Percentiles rank a stretch among this genome's conserved stretches.
These are phyloP conservation scores for Benthosema pterotum DNA, from an alignment of 2,797 vertebrate genomes.

Conservation along the genomic window DNA sequence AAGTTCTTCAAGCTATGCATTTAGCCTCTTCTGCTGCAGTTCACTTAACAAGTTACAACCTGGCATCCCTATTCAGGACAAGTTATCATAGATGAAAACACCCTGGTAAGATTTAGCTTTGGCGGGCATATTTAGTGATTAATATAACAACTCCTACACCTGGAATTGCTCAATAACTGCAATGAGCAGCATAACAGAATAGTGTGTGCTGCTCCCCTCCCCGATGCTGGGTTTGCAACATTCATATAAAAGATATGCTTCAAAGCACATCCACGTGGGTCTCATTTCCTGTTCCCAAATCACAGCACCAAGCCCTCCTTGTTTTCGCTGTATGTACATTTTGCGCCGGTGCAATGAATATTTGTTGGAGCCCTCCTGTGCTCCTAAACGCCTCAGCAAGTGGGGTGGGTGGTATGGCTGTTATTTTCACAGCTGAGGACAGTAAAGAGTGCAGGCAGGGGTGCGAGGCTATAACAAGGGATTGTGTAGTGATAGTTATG, in stretches of 20 bases:
- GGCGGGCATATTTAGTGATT: slow-evolving; percentile 2
- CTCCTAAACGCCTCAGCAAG: slow-evolving; percentile 14
- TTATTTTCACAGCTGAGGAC: slow-evolving; percentile 70
- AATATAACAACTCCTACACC: not conserved
- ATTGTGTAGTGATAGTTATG: slow-evolving; percentile 54
- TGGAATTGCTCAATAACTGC: not conserved
- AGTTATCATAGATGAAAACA: too few relatives aligned
- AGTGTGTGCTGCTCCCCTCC: not conserved
- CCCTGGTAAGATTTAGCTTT: too few relatives aligned
- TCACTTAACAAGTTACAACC: not conserved
- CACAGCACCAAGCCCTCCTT: slow-evolving; percentile 5
- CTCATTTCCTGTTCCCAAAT: slow-evolving; percentile 35
- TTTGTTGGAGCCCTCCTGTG: not conserved
- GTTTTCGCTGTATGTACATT: slow-evolving; percentile 8
- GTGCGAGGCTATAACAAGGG: slow-evolving; percentile 22
- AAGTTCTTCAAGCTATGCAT: slow-evolving; percentile 8
- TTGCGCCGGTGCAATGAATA: slow-evolving; percentile 11
- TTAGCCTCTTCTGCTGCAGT: slow-evolving; percentile 23
- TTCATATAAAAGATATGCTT: slow-evolving; percentile 13
- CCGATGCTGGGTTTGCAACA: slow-evolving; percentile 5
- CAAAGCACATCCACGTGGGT: slow-evolving; percentile 9
- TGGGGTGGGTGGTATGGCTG: slow-evolving; percentile 11
- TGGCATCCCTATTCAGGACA: too few relatives aligned
- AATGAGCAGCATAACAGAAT: not conserved
- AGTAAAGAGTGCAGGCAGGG: slow-evolving; percentile 18